phyloP scores from a whole-genome alignment of 2,888 invertebrate species.

The Mimas tiliae region DNA sequence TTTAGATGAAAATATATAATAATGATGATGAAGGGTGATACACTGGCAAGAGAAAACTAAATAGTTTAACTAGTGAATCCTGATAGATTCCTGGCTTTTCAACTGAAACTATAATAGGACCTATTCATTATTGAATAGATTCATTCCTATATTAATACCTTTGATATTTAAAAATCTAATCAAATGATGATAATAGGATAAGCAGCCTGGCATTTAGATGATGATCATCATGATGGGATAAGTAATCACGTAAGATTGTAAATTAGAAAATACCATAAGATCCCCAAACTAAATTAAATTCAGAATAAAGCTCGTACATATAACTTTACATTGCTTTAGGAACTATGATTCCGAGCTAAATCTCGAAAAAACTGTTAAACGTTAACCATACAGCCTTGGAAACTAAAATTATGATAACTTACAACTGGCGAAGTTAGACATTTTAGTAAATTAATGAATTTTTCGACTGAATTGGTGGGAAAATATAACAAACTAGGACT shows the following conservation, averaged over 20 bases:
- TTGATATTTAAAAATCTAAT: too few relatives aligned
- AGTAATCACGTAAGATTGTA: too few relatives aligned
- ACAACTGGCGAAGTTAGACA: slow-evolving; percentile 67
- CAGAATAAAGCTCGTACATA: background rate
- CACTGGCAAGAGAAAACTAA: background rate
- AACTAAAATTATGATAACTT: slow-evolving; percentile 75
- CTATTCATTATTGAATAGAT: too few relatives aligned
- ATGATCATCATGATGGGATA: too few relatives aligned
- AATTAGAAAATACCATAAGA: too few relatives aligned
- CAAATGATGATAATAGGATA: too few relatives aligned
- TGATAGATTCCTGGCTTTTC: too few relatives aligned
- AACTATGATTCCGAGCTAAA: slow-evolving; percentile 33
- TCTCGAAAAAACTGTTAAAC: slow-evolving; percentile 15
- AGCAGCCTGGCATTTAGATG: too few relatives aligned
- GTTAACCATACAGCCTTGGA: slow-evolving; percentile 38
- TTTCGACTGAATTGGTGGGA: slow-evolving; percentile 15
- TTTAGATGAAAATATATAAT: background rate
- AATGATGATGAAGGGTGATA: background rate
- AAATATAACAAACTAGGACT: background rate
- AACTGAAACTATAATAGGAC: too few relatives aligned
- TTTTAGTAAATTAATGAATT: slow-evolving; percentile 54
- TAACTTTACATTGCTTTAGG: slow-evolving; percentile 31
- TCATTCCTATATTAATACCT: too few relatives aligned
- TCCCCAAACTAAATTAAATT: background rate
- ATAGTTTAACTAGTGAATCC: too few relatives aligned